Percentiles rank a stretch among this genome's conserved stretches.
Evolutionary conservation across 2,113 vertebrate species (phyloP).

Genomic region (Pluvialis apricaria): DNA sequence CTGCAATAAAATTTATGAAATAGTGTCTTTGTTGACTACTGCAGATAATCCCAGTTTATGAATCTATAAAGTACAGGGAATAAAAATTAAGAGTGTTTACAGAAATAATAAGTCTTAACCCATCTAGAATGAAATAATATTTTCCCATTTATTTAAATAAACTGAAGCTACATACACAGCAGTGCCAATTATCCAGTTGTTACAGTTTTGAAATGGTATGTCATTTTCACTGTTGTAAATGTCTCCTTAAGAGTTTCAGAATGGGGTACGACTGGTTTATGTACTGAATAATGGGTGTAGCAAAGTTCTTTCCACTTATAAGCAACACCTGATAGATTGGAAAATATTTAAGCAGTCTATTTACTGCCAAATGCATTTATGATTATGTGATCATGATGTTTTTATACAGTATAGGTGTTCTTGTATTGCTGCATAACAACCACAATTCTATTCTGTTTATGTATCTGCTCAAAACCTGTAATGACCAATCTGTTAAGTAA

Average conservation of each 20-base stretch:
- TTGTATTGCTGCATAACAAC: not conserved
- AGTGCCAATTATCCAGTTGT: not conserved
- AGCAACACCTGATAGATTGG: not conserved
- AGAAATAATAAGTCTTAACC: not conserved
- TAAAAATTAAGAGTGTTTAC: not conserved
- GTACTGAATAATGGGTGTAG: not conserved
- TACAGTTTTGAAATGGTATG: not conserved
- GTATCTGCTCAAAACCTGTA: not conserved
- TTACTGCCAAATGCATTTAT: not conserved
- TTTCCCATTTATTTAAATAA: not conserved
- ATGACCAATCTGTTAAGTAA: not conserved
- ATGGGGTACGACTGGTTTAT: fast-evolving
- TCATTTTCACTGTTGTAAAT: not conserved
- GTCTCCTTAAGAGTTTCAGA: not conserved
- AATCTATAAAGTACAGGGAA: not conserved
- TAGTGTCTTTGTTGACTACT: not conserved
- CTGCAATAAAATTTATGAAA: not conserved
- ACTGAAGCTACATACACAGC: not conserved
- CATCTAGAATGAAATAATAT: not conserved
- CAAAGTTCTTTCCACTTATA: not conserved
- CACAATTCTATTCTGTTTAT: not conserved
- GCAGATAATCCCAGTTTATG: not conserved
- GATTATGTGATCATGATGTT: not conserved
- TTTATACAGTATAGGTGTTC: not conserved
- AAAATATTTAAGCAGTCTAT: not conserved